Evolutionary conservation across 2,888 invertebrate species (phyloP), one percentile per base, ranked within the genome.

Genomic region (Drosophila borealis): DNA sequence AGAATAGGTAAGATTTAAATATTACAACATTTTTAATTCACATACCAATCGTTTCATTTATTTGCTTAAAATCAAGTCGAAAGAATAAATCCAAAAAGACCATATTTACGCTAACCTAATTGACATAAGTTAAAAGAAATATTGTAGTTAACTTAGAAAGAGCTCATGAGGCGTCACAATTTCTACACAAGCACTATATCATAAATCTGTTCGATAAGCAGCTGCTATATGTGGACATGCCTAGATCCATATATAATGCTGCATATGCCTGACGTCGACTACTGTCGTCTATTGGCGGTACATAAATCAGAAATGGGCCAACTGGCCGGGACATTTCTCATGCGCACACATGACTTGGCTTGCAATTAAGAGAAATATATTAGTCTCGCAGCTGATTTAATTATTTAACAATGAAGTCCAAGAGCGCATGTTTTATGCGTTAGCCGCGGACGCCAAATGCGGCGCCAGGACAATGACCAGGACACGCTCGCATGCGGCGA

Each of bases 321-420:
- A 85, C 71, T 83, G 88, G 59, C 51, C 57, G 39, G 70, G 54
- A 68, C 78, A 66, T 69, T 72, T 78, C 69, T 73, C 71, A 69
- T 74, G 54, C 68, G 62, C 69, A 51, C 66, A 69, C 51, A 77
- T 62, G 82, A 82, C 66, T 66, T 70, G 65, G 79, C 65, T 75
- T 68, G 91, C 90, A 89, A 90, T 91, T 90, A 89, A 90, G 86
- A 82, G 83, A 84, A 89, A 91, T 84, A 91, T 89, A 90, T 90
- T 91, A 88, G 91, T 89, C 91, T 85, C 81, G 89, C 87, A 82
- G 81, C 90, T 89, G 90, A 90, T 91, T 90, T 91, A 91, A 90
- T 90, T 91, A 91, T 91, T 91, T 79, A 91, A 90, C 89, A 89
- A 89, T 90, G 90, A 89, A 90, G 81, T 89, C 61, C 69, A 73